Evolutionary conservation across 2,797 vertebrate species (phyloP).

Genomic region (Acipenser oxyrinchus): DNA sequence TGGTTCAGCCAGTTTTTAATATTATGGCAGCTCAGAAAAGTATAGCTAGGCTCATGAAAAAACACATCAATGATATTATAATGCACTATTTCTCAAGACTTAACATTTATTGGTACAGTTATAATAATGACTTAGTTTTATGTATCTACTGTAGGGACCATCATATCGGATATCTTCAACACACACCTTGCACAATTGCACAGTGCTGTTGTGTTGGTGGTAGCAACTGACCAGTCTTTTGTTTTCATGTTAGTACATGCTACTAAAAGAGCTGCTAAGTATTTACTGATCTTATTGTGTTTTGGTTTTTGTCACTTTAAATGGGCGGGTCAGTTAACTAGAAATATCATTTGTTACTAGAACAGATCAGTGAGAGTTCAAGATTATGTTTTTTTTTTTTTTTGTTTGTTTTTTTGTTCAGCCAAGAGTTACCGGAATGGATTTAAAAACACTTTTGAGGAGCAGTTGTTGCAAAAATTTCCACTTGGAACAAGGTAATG

Average conservation of each 20-base stretch:
- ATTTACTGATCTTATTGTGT: too few relatives aligned
- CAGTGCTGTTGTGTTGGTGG: constrained; percentile 1
- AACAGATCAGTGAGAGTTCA: neutral
- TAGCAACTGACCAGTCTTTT: neutral
- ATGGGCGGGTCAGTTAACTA: neutral
- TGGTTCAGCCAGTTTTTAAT: too few relatives aligned
- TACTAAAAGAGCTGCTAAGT: too few relatives aligned
- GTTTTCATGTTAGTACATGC: neutral
- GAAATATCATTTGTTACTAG: neutral
- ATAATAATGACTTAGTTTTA: too few relatives aligned
- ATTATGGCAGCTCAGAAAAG: too few relatives aligned
- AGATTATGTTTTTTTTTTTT: neutral
- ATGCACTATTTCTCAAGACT: too few relatives aligned
- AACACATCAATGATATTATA: too few relatives aligned
- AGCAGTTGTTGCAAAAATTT: constrained; percentile 2
- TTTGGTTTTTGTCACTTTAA: neutral
- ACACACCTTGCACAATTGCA: neutral
- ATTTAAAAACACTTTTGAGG: constrained; percentile 1
- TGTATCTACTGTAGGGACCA: too few relatives aligned
- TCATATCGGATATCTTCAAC: too few relatives aligned
- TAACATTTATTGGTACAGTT: too few relatives aligned
- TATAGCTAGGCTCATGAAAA: too few relatives aligned
- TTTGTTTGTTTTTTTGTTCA: neutral
- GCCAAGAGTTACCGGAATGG: constrained; percentile 7
- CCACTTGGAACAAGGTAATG: constrained; percentile 16